Base-by-base conservation (phyloP, 1,140 invertebrate species). In the Hormaphis cornu region DNA sequence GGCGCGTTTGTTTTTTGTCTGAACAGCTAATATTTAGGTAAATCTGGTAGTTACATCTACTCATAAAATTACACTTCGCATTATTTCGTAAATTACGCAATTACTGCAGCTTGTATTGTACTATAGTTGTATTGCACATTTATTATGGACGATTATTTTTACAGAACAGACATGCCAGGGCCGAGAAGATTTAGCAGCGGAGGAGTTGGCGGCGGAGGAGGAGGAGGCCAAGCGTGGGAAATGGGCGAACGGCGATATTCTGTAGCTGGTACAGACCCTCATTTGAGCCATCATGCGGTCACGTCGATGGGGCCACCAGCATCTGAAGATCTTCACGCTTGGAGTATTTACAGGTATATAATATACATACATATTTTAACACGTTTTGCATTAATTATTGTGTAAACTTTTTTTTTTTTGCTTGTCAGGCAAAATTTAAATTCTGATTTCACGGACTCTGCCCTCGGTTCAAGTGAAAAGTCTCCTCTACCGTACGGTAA, bases 391-490 rank as follows among this genome's bases (percentile, higher is more conserved):
- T 9, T 40, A 20, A 40, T 58, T 24, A 40, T 40, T 7, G 16
- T 22, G 18, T 30, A 30, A 18, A 33, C n/a, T 30, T 30, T 7
- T 33, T 33, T 18, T 14, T 28, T 22, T 26, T 59, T 59, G 14
- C 35, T 37, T 61, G 80, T 16, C 80, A 90, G 93, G 75, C 93
- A 96, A 85, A 96, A 96, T 78, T 80, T 95, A 33, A 96, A 95
- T 79, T 94, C 91, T 0, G 93, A 95, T 78, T 95, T 95, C 77
- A 94, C 92, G 54, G 93, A 95, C 77, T 93, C 90, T 42, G 93
- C 93, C 0, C 80, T 95, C 20, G 92, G 92, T 28, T 91, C 89
- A 37, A 89, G 89, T 22, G 91, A 93, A 75, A 93, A 94, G 78
- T 90, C 89, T 72, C 90, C 90, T 8, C 81, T 93, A 71, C 91